Evolutionary conservation across 2,797 vertebrate genomes (phyloP).

Genomic region (Sebastes cheni): DNA sequence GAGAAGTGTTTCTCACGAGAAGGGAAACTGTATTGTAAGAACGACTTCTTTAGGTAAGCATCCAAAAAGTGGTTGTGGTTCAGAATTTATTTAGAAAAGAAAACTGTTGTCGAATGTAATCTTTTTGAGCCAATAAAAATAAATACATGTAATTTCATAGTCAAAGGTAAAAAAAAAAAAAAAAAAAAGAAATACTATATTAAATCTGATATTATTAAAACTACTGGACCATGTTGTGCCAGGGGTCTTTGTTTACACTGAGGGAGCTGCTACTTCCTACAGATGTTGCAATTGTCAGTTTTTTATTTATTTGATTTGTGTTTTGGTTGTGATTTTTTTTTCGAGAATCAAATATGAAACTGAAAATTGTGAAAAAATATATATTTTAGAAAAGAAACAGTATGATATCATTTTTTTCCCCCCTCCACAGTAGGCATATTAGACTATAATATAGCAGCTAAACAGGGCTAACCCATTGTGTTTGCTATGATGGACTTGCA

Average conservation of each 20-base stretch:
- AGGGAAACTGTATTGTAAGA: conserved; percentile 94
- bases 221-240: neutral
- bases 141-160: neutral
- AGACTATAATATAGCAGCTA: neutral
- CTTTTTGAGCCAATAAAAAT: neutral
- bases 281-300: neutral
- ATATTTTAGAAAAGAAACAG: neutral
- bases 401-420: neutral
- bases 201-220: neutral
- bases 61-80: neutral
- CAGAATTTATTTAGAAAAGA: neutral
- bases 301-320: neutral
- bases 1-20: conserved; percentile 97
- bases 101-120: neutral
- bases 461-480: neutral
- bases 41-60: conserved; percentile 94
- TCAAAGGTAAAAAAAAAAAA: neutral
- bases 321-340: neutral
- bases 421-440: neutral
- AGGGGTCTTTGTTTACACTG: neutral
- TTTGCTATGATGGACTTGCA: neutral
- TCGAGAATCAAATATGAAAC: neutral
- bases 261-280: neutral
- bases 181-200: neutral
- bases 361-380: neutral